Conservation (phyloP, 1,140 invertebrate genomes). For the Brachionus paranguensis region DNA sequence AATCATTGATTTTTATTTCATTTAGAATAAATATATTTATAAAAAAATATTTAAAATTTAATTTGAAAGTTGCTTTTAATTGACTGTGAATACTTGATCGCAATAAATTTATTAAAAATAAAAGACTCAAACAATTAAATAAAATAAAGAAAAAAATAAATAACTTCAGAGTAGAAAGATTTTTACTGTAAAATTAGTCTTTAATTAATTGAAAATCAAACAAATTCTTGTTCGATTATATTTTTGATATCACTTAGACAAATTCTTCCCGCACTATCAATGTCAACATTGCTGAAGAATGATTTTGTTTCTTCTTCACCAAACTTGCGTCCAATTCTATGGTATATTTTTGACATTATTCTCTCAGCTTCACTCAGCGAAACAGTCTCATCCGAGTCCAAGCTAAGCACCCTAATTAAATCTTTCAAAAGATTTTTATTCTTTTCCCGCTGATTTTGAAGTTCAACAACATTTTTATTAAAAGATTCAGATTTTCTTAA, state of each 20-base stretch:
- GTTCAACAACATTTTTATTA: neutral
- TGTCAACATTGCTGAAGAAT: constrained; percentile 13
- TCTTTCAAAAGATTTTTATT: neutral
- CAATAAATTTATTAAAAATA: neutral
- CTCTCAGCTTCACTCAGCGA: constrained; percentile 35
- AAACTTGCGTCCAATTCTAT: neutral
- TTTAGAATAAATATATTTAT: too few species aligned
- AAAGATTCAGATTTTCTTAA: neutral
- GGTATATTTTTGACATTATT: neutral
- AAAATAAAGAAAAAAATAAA: neutral
- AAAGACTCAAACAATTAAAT: neutral
- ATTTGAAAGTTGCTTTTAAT: too few species aligned
- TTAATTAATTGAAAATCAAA: neutral
- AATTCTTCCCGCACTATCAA: neutral
- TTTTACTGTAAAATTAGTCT: neutral
- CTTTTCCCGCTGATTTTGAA: neutral
- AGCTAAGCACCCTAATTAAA: neutral
- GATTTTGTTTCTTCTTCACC: neutral
- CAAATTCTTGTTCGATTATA: constrained; percentile 5
- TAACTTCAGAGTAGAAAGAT: neutral
- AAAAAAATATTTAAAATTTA: too few species aligned
- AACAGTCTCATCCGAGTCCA: constrained; percentile 10
- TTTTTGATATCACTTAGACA: neutral
- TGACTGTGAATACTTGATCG: neutral
- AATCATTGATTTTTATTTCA: too few species aligned